Evolutionary conservation across 2,113 vertebrate genomes (phyloP), one percentile per base, ranked within the genome.

Genomic region (Oryzias curvinotus): DNA sequence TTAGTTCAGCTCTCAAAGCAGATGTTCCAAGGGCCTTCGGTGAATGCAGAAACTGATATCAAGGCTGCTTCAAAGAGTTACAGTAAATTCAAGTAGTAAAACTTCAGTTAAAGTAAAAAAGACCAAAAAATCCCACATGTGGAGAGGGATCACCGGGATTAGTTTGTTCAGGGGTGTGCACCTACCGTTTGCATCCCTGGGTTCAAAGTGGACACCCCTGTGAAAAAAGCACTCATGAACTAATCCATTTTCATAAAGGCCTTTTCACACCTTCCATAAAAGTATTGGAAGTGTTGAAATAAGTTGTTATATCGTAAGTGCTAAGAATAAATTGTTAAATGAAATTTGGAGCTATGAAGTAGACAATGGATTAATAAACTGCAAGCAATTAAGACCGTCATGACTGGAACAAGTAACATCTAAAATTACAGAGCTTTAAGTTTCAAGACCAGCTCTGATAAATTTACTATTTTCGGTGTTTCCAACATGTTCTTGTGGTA

Each of bases 81-180:
- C 8, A 28, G 19, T 53, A 45, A 19, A 23, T 50, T 57, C 10
- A 62, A 45, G 19, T 21, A 30, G 41, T 57, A 47, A 62, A 67
- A 49, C 50, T 16, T 59, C 5, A 60, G 5, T 41, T 57, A 2
- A 61, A 63, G 5, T n/a, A 65, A 72, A 65, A 59, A 14, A 18
- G 23, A 36, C 10, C 19, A 2, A 65, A 59, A 65, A 14, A 69
- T 70, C 49, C 42, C 46, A 71, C 70, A 56, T 74, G 55, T 52
- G 63, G 44, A 6, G n/a, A 71, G 43, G 54, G 74, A 76, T 84
- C 61, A 74, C 25, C 52, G 16, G 42, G 68, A 83, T 81, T 77
- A 78, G 25, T 30, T 51, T 53, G 61, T 17, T 42, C 23, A 28
- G 17, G 54, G 23, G 52, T 70, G 53, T 68, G 58, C 52, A 65